Conservation (phyloP, 2,113 vertebrate genomes). For the Morone saxatilis region DNA sequence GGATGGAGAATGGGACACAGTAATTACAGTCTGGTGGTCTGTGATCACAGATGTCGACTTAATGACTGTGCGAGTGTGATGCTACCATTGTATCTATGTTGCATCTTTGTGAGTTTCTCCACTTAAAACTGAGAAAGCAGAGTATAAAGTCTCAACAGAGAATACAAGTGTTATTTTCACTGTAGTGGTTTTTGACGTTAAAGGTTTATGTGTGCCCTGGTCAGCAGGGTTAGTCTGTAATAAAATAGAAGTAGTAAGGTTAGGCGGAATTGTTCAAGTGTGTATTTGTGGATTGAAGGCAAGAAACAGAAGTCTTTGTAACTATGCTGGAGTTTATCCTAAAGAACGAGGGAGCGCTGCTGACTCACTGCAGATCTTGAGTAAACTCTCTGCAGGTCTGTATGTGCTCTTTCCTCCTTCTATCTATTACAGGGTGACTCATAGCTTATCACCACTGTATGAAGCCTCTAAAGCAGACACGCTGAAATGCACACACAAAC, state of each 20-base stretch:
- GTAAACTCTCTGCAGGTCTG: slow-evolving; percentile 31
- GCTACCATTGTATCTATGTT: neutral
- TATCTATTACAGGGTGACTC: slow-evolving; percentile 45
- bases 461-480: slow-evolving; percentile 17
- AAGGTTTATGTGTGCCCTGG: neutral
- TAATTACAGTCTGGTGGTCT: slow-evolving; percentile 39
- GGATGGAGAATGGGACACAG: slow-evolving; percentile 21
- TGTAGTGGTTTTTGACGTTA: neutral
- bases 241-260: neutral
- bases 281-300: slow-evolving; percentile 10
- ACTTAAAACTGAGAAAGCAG: neutral
- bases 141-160: neutral
- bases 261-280: neutral
- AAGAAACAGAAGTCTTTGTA: neutral
- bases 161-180: neutral
- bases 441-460: slow-evolving; percentile 41
- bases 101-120: slow-evolving; percentile 6
- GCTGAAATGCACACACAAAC: slow-evolving; percentile 5
- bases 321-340: neutral
- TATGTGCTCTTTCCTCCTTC: slow-evolving; percentile 27
- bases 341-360: neutral
- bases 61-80: slow-evolving; percentile 33
- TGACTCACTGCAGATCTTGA: slow-evolving; percentile 25
- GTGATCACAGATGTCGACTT: slow-evolving; percentile 53
- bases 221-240: neutral